Evolutionary conservation across 2,888 invertebrate species (phyloP).

Genomic region (Anoncus sp.): DNA sequence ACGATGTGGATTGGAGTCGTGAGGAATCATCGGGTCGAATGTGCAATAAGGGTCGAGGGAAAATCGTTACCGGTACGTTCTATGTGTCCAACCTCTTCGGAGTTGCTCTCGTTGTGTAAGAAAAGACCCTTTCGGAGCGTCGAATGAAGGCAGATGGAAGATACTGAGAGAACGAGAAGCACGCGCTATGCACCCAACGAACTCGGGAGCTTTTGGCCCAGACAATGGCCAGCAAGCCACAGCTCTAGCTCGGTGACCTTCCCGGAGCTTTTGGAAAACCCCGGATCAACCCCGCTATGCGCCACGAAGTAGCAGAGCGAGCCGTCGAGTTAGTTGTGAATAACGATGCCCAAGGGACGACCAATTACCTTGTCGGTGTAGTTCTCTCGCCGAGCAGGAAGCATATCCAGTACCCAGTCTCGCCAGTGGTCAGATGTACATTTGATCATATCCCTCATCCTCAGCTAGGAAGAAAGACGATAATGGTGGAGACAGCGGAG

Average conservation of each 20-base stretch:
- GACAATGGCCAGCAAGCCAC: slow-evolving; percentile 1
- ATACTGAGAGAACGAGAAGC: slow-evolving; percentile 19
- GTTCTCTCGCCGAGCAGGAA: slow-evolving; percentile 8
- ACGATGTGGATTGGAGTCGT: too few species aligned
- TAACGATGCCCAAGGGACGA: slow-evolving; percentile 75
- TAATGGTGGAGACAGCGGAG: slow-evolving; percentile 9
- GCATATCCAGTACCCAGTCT: slow-evolving; percentile 16
- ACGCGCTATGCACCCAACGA: slow-evolving; percentile 16
- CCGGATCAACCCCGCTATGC: slow-evolving; percentile 24
- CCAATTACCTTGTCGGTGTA: slow-evolving; percentile 66
- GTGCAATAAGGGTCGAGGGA: neutral
- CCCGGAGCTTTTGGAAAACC: slow-evolving; percentile 63
- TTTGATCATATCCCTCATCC: slow-evolving; percentile 8
- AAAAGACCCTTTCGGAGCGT: slow-evolving; percentile 14
- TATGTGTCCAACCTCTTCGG: neutral
- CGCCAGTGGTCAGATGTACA: slow-evolving; percentile 37
- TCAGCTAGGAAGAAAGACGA: neutral
- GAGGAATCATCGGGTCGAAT: neutral
- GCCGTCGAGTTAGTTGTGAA: slow-evolving; percentile 73
- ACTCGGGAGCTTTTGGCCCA: slow-evolving; percentile 7
- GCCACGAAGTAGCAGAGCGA: slow-evolving; percentile 55
- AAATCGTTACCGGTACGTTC: neutral
- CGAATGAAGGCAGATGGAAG: slow-evolving; percentile 7
- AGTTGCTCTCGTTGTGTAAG: slow-evolving; percentile 3
- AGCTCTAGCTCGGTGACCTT: neutral